A percentile compares a stretch with the other conserved stretches of the same genome.
phyloP scores from a whole-genome alignment of 2,888 invertebrate species.

The Ischnura elegans region DNA sequence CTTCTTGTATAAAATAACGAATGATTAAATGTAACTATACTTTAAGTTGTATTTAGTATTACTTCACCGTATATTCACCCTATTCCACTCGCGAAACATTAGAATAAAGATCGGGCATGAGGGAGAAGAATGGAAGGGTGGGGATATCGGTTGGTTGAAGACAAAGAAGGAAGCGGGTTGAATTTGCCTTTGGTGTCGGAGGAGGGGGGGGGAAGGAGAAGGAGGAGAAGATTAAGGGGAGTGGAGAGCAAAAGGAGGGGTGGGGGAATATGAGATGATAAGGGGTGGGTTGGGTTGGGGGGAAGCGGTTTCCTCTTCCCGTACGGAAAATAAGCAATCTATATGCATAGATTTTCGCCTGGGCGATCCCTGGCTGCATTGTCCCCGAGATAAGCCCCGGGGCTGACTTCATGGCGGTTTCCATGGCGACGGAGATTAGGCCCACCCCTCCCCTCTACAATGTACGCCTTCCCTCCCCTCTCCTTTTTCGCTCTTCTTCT shows the following conservation, averaged over 20 bases:
- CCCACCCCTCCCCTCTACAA: not conserved
- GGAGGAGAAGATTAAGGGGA: not conserved
- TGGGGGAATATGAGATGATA: not conserved
- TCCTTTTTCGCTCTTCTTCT: not conserved
- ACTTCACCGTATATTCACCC: too few relatives aligned
- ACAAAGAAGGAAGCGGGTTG: too few relatives aligned
- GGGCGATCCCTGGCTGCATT: slow-evolving; percentile 65
- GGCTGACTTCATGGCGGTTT: slow-evolving; percentile 67
- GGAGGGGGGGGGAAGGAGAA: not conserved
- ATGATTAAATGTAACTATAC: too few relatives aligned
- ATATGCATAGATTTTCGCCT: slow-evolving; percentile 67
- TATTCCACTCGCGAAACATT: too few relatives aligned
- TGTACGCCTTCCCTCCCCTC: not conserved
- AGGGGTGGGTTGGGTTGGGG: not conserved
- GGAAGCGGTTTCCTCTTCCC: not conserved
- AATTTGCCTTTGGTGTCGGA: too few relatives aligned
- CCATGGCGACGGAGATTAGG: slow-evolving; percentile 65
- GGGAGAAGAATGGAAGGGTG: too few relatives aligned
- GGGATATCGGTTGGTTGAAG: too few relatives aligned
- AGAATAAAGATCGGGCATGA: too few relatives aligned
- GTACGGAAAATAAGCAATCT: slow-evolving; percentile 67
- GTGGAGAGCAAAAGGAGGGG: not conserved
- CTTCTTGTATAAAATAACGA: too few relatives aligned
- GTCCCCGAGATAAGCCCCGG: slow-evolving; percentile 66
- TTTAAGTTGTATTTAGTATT: too few relatives aligned